Evolutionary conservation across 2,888 invertebrate genomes (phyloP), one percentile per base, ranked within the genome.

Genomic region (Drosophila flavopinicola): DNA sequence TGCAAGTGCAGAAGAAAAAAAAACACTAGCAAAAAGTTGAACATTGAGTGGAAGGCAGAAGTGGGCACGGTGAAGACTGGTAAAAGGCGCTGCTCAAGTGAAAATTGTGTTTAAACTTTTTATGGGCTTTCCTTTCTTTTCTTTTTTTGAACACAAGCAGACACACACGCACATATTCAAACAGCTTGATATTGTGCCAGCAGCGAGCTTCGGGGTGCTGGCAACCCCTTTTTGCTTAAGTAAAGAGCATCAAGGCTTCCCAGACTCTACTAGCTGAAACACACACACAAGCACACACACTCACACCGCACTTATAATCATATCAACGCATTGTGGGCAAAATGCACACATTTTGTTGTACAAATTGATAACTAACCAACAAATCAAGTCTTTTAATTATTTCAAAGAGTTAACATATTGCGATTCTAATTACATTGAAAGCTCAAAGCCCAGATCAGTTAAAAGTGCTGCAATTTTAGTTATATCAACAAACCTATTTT

Each of bases 81-180:
- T 53, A 71, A 71, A 83, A 72, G 67, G 48, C 66, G 58, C 41
- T 51, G 60, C 52, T 79, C 32, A 66, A 79, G 64, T 66, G 66
- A 69, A 79, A 73, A 73, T 59, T 67, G 66, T 84, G 66, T 60
- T 80, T 65, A 73, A 65, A 69, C 65, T 65, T 65, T 76, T 68
- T 48, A 69, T 69, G 66, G 60, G 54, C 3, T 39, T 60, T 58
- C 13, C 13, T n/a, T n/a, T n/a, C n/a, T n/a, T n/a, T 39, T 30
- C 37, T 39, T 38, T 15, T 29, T 42, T n/a, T 3, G 20, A 17
- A 17, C 23, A 10, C 9, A 29, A 7, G 9, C 7, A 20, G 11
- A n/a, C 27, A 24, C 27, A 17, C 27, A 25, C 2, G 35, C 24
- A 37, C 37, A 13, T 20, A 45, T 7, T 11, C 27, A 10, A 30